Evolutionary conservation across 2,888 invertebrate genomes (phyloP), one percentile per base, ranked within the genome.

Genomic region (Epinotia bilunana): DNA sequence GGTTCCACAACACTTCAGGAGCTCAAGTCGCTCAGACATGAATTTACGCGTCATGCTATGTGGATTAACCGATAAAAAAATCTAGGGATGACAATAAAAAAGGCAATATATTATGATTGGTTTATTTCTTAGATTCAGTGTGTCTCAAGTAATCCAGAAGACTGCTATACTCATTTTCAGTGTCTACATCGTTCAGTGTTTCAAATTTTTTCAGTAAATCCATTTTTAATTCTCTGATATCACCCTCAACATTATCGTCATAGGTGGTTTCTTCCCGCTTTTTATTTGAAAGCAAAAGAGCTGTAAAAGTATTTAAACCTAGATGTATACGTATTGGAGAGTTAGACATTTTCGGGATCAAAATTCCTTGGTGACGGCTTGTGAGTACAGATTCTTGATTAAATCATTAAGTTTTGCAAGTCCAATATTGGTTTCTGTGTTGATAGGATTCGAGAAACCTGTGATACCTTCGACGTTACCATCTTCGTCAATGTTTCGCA

Each of bases 401-500:
- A 53, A 16, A 53, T 53, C 53, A 39, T 39, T 39, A 9, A 39
- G 39, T 7, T n/a, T n/a, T 53, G 53, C 13, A 7, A 39, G 39
- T 53, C 13, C 53, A 49, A 6, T 49, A 16, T 49, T 39, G 9
- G 7, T 2, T 53, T 53, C 53, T 6, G 7, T 6, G 7, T n/a
- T 2, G 3, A 13, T 12, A 0, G 46, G 46, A 46, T 7, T 46
- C 13, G 13, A 46, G 12, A 39, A 13, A 46, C 46, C 46, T 46
- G 46, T 46, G 12, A 46, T 1, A 46, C 3, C 3, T 13, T 46
- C 13, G 46, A 13, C 13, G 16, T 49, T 0, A 16, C 5, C 12
- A 2, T 55, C 49, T 20, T 9, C 53, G 7, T 62, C 16, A 64
- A 16, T 61, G 49, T n/a, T 53, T 39, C 23, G 55, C 87, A 84